Evolutionary conservation across 2,797 vertebrate species (phyloP).

Genomic region (Lemur catta): DNA sequence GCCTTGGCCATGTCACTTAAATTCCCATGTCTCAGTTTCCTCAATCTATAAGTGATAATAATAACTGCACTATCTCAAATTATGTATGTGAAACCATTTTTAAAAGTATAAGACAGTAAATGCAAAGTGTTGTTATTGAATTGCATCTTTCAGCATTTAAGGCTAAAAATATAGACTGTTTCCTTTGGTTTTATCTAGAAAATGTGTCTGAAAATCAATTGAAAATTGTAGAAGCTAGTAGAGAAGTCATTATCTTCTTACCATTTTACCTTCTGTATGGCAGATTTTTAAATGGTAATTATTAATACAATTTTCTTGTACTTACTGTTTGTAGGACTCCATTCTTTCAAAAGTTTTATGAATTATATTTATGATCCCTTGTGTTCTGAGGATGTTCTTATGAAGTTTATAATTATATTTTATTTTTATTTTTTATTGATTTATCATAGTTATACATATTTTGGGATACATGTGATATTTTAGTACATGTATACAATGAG

Average conservation of each 20-base stretch:
- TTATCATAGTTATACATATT: background rate
- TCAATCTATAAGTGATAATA: background rate
- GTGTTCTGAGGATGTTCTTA: background rate
- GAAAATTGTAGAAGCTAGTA: constrained; percentile 40
- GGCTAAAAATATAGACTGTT: background rate
- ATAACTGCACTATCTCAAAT: background rate
- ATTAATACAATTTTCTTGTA: constrained; percentile 25
- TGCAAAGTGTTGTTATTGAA: background rate
- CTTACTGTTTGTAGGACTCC: constrained; percentile 22
- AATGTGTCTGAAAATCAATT: background rate
- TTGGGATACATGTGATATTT: background rate
- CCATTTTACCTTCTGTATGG: background rate
- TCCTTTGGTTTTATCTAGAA: constrained; percentile 52
- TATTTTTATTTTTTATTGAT: background rate
- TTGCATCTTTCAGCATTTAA: constrained; percentile 4
- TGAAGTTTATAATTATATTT: background rate
- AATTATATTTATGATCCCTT: constrained; percentile 17
- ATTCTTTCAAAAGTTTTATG: constrained; percentile 18
- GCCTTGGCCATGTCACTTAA: background rate
- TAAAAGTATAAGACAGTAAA: background rate
- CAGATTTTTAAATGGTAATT: constrained; percentile 30
- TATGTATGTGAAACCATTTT: background rate
- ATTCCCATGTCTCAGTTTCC: constrained; percentile 8
- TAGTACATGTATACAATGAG: background rate
- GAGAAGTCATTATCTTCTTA: background rate